Evolutionary conservation across 1,140 invertebrate genomes (phyloP).

Genomic region (Monomorium pharaonis): DNA sequence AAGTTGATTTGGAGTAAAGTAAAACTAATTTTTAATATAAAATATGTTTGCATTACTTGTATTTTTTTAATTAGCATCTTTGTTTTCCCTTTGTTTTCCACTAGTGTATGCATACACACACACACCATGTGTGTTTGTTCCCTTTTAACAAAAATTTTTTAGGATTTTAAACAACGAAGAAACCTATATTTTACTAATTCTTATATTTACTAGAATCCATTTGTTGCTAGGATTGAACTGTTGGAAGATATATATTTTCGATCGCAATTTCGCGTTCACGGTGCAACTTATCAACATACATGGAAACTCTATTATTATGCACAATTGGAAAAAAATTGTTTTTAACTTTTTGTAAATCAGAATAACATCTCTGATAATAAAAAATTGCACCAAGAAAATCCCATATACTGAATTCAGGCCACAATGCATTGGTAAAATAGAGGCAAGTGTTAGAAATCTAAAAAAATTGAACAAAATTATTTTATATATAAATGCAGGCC

Average conservation of each 20-base stretch:
- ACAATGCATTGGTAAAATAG: constrained; percentile 93
- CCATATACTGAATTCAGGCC: constrained; percentile 98
- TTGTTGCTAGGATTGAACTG: constrained; percentile 37
- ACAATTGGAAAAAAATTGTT: constrained; percentile 51
- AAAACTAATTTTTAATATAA: background rate
- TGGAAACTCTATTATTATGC: constrained; percentile 70
- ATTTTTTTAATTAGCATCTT: too few relatives aligned
- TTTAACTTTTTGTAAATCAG: constrained; percentile 73
- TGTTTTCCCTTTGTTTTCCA: too few relatives aligned
- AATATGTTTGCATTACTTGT: too few relatives aligned
- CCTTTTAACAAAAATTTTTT: too few relatives aligned
- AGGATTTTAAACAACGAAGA: too few relatives aligned
- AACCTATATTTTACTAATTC: constrained; percentile 8
- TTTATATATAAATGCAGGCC: background rate
- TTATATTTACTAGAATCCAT: constrained; percentile 8
- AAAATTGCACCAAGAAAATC: constrained; percentile 94
- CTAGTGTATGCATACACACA: too few relatives aligned
- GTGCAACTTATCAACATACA: constrained; percentile 76
- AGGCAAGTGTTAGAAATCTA: constrained; percentile 90
- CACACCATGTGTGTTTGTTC: too few relatives aligned
- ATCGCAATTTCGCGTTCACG: constrained; percentile 71
- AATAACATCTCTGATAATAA: constrained; percentile 90
- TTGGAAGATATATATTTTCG: constrained; percentile 54
- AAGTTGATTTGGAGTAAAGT: constrained; percentile 22
- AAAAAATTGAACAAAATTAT: constrained; percentile 74